Base-by-base conservation (phyloP, 2,888 invertebrate species). In the Pterostichus madidus region DNA sequence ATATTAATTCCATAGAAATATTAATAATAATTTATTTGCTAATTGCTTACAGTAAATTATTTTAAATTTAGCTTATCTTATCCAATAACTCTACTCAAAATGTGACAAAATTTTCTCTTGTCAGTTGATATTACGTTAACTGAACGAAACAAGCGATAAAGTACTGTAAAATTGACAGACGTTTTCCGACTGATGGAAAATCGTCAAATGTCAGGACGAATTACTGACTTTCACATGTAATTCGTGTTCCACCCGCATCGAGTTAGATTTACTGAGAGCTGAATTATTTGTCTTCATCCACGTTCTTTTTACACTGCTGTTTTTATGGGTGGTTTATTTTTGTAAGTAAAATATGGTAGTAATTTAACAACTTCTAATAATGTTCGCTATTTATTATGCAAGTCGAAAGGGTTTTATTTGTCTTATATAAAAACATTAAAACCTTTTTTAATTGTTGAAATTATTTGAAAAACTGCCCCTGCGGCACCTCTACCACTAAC, bases 121-220 rank as follows among this genome's bases (percentile, higher is more conserved):
- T 64, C 64, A 35, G 64, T 35, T 64, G 64, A 35, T 64, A 64
- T 13, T 13, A 32, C 35, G 13, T 64, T 64, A 64, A 64, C 64
- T 35, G 32, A 64, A 31, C 64, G 31, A 64, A 64, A 64, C 35
- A 31, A 64, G 13, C 35, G 64, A 64, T 32, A 64, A 64, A 64
- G 13, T 64, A 64, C 35, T 64, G 64, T 35, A 35, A 64, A 64
- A 64, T 64, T 64, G 35, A 64, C 64, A 31, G 11, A 64, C 64
- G 59, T 35, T 64, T 64, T 49, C 39, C 64, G 10, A n/a, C n/a
- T 64, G 64, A 64, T 31, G 35, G 32, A 64, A 13, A 64, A 11
- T 64, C 64, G 64, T 64, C 64, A 64, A 32, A 35, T 64, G 64
- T 64, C 64, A 35, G 6, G 35, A 35, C 64, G 64, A 64, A 64